Percentiles rank a stretch among this genome's conserved stretches.
Conservation (phyloP, 2,113 vertebrate genomes). For the Petroica traversi region DNA sequence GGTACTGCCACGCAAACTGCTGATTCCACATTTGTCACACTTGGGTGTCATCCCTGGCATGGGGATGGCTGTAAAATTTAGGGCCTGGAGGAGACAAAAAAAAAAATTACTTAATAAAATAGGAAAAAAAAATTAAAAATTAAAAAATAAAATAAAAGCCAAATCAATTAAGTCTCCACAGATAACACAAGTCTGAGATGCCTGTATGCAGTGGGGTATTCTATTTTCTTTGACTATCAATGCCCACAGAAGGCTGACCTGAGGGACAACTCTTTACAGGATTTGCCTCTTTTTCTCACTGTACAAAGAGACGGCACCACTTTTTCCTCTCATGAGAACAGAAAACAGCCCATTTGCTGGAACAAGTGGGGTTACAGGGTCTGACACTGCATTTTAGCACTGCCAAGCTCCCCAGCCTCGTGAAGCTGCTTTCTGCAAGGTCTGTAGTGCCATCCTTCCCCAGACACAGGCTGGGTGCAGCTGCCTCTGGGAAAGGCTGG, state of each 20-base stretch:
- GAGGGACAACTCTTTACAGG: neutral
- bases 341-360: neutral
- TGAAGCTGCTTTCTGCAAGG: neutral
- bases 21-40: neutral
- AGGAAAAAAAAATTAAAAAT: neutral
- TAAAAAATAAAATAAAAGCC: rapidly evolving
- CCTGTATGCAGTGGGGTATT: neutral
- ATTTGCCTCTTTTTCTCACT: neutral
- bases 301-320: neutral
- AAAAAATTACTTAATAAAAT: neutral
- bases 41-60: neutral
- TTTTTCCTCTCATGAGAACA: neutral
- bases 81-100: neutral
- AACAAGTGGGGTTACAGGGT: neutral
- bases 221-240: neutral
- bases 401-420: neutral
- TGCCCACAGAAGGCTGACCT: neutral
- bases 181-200: neutral
- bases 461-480: neutral
- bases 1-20: neutral
- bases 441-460: neutral
- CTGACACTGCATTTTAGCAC: neutral
- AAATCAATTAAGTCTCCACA: neutral
- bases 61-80: neutral
- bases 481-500: neutral